A percentile compares a stretch with the other conserved stretches of the same genome.
Conservation (phyloP, 1,140 invertebrate species). For the Anoplophora glabripennis region DNA sequence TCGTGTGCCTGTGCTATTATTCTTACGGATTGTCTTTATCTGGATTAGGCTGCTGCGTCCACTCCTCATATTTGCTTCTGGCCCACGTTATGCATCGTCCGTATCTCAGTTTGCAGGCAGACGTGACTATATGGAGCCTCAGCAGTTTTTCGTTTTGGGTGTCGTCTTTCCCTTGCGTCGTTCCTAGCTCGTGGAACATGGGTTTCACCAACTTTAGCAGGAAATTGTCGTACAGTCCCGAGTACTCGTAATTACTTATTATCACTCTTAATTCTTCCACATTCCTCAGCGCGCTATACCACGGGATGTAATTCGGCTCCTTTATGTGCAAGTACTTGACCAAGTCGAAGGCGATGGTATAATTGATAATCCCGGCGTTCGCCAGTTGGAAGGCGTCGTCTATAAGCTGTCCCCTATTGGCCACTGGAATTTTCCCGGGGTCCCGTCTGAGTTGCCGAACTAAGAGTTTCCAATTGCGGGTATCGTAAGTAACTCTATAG, state of each 20-base stretch:
- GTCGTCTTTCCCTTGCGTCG: slow-evolving; percentile 29
- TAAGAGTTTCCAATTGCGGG: slow-evolving; percentile 59
- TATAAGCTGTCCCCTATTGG: slow-evolving; percentile 67
- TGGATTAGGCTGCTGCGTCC: slow-evolving; percentile 36
- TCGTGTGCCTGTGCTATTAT: too few relatives aligned
- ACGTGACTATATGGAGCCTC: slow-evolving; percentile 32
- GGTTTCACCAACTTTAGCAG: slow-evolving; percentile 35
- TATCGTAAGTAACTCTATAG: slow-evolving; percentile 65
- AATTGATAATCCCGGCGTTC: slow-evolving; percentile 56
- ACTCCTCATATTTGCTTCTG: slow-evolving; percentile 29
- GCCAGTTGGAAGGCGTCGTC: slow-evolving; percentile 56
- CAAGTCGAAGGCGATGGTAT: slow-evolving; percentile 59
- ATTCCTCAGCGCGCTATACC: slow-evolving; percentile 38
- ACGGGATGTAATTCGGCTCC: slow-evolving; percentile 41
- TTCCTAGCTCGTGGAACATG: slow-evolving; percentile 37
- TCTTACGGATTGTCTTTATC: slow-evolving; percentile 39
- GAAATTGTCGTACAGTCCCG: slow-evolving; percentile 39
- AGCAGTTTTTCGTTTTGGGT: slow-evolving; percentile 39
- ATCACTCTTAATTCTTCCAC: slow-evolving; percentile 33
- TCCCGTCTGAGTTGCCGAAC: slow-evolving; percentile 49
- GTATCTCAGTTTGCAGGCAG: slow-evolving; percentile 37
- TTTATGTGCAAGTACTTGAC: slow-evolving; percentile 57
- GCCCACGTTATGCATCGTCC: slow-evolving; percentile 39
- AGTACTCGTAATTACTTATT: slow-evolving; percentile 38
- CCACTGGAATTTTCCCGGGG: slow-evolving; percentile 56